Evolutionary conservation across 2,888 invertebrate species (phyloP).

Genomic region (Apeira syringaria): DNA sequence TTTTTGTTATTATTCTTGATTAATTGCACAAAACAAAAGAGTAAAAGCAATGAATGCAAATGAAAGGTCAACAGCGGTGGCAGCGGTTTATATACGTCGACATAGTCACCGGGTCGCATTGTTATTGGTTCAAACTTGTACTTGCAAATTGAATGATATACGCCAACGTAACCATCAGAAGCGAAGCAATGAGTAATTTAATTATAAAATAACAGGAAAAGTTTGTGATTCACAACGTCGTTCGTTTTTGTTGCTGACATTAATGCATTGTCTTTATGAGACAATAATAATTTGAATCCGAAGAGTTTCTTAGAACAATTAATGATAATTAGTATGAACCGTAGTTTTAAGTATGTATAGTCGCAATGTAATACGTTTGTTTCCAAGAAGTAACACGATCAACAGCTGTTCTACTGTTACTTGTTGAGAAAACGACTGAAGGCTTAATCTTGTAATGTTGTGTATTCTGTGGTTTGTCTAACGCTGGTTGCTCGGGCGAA

Average conservation of each 20-base stretch:
- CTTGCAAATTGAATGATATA: conserved; percentile 5
- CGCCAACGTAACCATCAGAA: conserved; percentile 15
- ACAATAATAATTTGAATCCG: not conserved
- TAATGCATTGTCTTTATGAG: conserved; percentile 2
- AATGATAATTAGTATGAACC: too few species aligned
- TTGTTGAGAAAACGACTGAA: too few species aligned
- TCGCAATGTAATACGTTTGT: too few species aligned
- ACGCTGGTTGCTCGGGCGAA: too few species aligned
- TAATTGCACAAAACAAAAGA: conserved; percentile 10
- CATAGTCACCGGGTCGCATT: conserved; percentile 5
- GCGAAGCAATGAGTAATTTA: conserved; percentile 25
- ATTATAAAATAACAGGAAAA: conserved; percentile 13
- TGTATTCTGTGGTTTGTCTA: too few species aligned
- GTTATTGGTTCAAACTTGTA: conserved; percentile 5
- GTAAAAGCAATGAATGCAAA: conserved; percentile 31
- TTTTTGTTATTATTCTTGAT: conserved; percentile 4
- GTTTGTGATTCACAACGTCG: conserved; percentile 23
- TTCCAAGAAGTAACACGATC: too few species aligned
- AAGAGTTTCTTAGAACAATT: too few species aligned
- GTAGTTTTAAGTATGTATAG: too few species aligned
- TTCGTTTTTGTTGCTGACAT: not conserved
- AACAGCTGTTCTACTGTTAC: too few species aligned
- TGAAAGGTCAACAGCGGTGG: conserved; percentile 39
- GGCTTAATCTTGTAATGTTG: too few species aligned
- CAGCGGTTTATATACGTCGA: conserved; percentile 13